These are phyloP conservation scores for Sigmodon hispidus DNA, from an alignment of 2,113 vertebrate species.

Conservation along the genomic window DNA sequence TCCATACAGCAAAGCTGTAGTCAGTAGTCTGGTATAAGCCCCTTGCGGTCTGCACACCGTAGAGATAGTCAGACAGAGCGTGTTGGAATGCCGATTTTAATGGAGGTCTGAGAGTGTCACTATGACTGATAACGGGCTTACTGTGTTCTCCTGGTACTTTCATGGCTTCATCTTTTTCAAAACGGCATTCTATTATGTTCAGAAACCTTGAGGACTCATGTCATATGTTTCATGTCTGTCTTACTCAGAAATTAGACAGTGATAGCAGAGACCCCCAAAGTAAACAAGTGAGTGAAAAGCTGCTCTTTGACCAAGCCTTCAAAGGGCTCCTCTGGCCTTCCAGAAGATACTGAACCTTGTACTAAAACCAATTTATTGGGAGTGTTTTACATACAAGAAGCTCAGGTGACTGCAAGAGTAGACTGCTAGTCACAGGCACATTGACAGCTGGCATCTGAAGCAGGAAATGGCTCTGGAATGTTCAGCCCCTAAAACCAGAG, in stretches of 20 bases:
- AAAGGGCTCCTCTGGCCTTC: neutral
- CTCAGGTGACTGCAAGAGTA: neutral
- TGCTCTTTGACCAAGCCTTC: neutral
- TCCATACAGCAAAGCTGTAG: neutral
- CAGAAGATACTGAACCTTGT: neutral
- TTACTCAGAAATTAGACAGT: slow-evolving; percentile 27
- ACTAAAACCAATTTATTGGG: neutral
- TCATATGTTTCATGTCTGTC: slow-evolving; percentile 2
- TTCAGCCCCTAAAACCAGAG: neutral
- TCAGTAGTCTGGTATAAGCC: slow-evolving; percentile 32
- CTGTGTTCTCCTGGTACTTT: slow-evolving; percentile 27
- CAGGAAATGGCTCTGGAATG: neutral
- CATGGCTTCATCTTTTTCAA: slow-evolving; percentile 45
- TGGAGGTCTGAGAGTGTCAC: neutral
- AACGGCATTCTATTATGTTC: slow-evolving; percentile 9
- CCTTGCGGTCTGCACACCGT: neutral
- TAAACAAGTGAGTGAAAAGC: neutral
- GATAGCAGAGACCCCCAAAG: neutral
- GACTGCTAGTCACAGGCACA: neutral
- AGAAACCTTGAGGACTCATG: neutral
- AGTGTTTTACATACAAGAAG: neutral
- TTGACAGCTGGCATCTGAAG: slow-evolving; percentile 12
- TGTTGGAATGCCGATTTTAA: neutral
- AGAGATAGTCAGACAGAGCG: slow-evolving; percentile 9
- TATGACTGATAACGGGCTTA: slow-evolving; percentile 14